Evolutionary conservation across 2,113 vertebrate species (phyloP), one percentile per base, ranked within the genome.

Genomic region (Chauna torquata): DNA sequence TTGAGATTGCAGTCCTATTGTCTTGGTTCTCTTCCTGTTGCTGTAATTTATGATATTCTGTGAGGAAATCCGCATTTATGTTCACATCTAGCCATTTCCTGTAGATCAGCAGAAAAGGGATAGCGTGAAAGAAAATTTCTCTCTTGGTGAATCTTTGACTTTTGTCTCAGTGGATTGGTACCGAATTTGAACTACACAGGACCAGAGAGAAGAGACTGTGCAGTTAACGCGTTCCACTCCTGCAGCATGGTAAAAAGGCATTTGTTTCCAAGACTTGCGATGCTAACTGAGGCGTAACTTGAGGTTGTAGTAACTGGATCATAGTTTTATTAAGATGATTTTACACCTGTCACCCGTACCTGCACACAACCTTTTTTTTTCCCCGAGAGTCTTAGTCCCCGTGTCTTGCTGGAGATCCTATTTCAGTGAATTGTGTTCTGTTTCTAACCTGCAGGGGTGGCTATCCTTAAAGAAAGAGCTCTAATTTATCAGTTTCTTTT

Each of bases 1-100:
- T 82, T 58, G 80, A 72, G 95, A 61, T 95, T 84, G 74, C 93
- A 93, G 92, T 81, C 74, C 89, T 82, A 30, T 97, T 98, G 98
- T 97, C 96, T 95, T 72, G 64, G 45, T 55, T 89, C 91, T 83
- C 94, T 98, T 98, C 98, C 97, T 96, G 94, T 86, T 82, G 64
- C 57, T 93, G 84, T 90, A 88, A 93, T 94, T 96, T 77, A 68
- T 94, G 96, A 83, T 65, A 12, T 17, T 91, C 32, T 61, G 70
- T 13, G 89, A 97, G 97, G 97, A 97, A 95, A 69, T 97, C 86
- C 44, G 4, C 52, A 3, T 94, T 96, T 88, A 17, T 69, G 62
- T 84, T 96, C 19, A 61, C 45, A 36, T 94, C 84, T 59, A 27
- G 9, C 70, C 75, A 8, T 66, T 97, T 97, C 97, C 97, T 87